Evolutionary conservation across 1,140 invertebrate species (phyloP).

Genomic region (Brachionus calyciflorus): DNA sequence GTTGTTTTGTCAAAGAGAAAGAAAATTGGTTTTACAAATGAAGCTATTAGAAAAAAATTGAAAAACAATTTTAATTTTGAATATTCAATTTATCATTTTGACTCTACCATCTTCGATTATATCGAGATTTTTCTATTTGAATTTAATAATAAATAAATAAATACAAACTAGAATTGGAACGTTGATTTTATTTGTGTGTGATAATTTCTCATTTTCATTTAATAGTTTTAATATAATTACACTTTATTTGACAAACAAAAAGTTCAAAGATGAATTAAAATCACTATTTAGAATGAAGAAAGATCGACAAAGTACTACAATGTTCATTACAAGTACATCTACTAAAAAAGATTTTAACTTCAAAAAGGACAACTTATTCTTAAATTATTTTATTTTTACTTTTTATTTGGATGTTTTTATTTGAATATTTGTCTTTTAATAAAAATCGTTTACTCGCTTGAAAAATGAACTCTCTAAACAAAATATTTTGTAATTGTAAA

Average conservation of each 20-base stretch:
- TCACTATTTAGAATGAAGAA: no score
- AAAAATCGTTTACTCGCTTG: no score
- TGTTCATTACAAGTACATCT: no score
- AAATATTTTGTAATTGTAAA: no score
- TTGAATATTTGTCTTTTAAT: no score
- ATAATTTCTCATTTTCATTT: background rate
- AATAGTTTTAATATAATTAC: background rate
- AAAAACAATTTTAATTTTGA: background rate
- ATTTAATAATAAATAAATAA: background rate
- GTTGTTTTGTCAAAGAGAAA: background rate
- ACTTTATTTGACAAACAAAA: background rate
- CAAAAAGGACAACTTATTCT: no score
- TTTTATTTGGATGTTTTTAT: no score
- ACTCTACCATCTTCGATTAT: conserved; percentile 18
- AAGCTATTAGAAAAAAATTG: conserved; percentile 8
- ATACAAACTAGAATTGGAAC: background rate
- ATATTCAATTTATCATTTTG: background rate
- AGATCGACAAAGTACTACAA: no score
- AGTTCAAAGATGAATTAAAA: background rate
- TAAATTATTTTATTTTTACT: no score
- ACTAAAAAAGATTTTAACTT: no score
- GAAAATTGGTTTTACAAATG: background rate
- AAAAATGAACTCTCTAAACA: no score
- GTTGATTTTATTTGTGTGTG: background rate
- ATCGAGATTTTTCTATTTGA: background rate